phyloP scores from a whole-genome alignment of 2,888 invertebrate species.

The Dasysyrphus albostriatus region DNA sequence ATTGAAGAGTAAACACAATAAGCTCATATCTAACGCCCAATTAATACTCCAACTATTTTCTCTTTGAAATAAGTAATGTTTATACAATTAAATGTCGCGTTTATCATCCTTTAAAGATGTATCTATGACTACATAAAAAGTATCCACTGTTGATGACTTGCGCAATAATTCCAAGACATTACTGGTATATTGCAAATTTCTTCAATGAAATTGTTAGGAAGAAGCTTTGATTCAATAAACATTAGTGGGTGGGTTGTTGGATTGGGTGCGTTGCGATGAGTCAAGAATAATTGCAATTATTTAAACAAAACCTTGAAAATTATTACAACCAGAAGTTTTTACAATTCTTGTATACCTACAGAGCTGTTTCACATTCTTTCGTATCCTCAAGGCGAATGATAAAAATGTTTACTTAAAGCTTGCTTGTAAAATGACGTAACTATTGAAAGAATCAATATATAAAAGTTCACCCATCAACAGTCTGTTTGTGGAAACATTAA shows the following conservation, averaged over 20 bases:
- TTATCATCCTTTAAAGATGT: background rate
- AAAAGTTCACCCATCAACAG: background rate
- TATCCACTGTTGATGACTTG: constrained; percentile 41
- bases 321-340: too few species aligned
- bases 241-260: constrained; percentile 12
- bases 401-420: background rate
- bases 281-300: background rate
- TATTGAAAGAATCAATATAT: background rate
- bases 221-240: constrained; percentile 54
- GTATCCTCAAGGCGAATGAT: background rate
- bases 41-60: background rate
- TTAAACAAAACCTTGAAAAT: too few species aligned
- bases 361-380: too few species aligned
- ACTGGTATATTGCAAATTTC: constrained; percentile 47
- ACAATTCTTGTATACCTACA: too few species aligned
- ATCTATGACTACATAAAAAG: background rate
- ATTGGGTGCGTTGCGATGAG: background rate
- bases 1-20: background rate
- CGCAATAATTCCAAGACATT: constrained; percentile 52
- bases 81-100: background rate
- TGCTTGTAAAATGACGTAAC: constrained; percentile 8
- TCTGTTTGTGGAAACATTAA: background rate
- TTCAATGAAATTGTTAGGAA: constrained; percentile 70
- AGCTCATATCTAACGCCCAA: background rate
- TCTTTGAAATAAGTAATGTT: constrained; percentile 1